phyloP scores from a whole-genome alignment of 2,113 vertebrate species.

The Labeo catla region DNA sequence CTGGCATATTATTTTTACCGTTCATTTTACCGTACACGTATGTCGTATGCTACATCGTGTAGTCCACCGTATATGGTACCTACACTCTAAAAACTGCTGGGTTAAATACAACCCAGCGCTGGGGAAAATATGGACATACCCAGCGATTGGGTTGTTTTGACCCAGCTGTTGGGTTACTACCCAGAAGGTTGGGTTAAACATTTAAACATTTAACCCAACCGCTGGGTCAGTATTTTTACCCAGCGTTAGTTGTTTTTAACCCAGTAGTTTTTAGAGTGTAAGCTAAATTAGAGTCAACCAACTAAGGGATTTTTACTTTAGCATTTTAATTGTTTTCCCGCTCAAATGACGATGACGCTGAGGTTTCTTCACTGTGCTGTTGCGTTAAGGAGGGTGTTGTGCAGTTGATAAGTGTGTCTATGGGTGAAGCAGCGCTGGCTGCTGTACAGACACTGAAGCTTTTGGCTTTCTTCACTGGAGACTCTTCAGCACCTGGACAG shows the following conservation, averaged over 20 bases:
- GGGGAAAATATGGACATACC: no score
- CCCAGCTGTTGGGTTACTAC: no score
- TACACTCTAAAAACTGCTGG: no score
- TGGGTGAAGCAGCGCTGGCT: conserved; percentile 3
- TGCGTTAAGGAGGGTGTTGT: not conserved
- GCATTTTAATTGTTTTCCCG: not conserved
- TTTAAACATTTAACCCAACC: no score
- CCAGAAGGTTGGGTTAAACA: no score
- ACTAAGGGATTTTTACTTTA: not conserved
- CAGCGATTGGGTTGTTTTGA: no score
- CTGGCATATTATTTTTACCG: not conserved
- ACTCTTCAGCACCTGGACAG: conserved; percentile 46
- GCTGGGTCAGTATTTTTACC: no score
- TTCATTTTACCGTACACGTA: not conserved
- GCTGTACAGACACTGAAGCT: not conserved
- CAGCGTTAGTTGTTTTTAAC: no score
- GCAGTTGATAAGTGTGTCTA: not conserved
- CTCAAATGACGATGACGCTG: not conserved
- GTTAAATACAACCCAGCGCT: no score
- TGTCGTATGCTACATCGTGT: not conserved
- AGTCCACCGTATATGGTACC: not conserved
- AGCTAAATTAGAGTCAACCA: not conserved
- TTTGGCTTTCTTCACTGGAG: not conserved
- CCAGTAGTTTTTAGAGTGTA: not conserved
- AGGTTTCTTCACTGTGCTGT: not conserved